phyloP scores from a whole-genome alignment of 2,888 invertebrate genomes.

The Macrosiphum euphorbiae region DNA sequence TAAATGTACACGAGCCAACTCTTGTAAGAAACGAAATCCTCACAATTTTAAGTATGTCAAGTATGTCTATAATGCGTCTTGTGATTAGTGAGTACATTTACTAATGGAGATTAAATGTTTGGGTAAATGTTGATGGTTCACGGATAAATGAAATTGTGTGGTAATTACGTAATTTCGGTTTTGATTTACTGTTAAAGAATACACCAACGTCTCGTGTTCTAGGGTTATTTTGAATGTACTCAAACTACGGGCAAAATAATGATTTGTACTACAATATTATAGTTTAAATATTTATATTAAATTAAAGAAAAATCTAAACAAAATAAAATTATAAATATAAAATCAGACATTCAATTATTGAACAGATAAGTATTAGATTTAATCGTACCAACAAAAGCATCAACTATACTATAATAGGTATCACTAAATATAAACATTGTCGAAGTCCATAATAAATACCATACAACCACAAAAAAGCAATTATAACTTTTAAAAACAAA shows the following conservation, averaged over 20 bases:
- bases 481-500: not conserved
- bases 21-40: not conserved
- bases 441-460: not conserved
- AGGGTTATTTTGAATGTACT: not conserved
- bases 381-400: not conserved
- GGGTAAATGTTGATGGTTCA: not conserved
- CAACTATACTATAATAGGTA: not conserved
- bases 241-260: not conserved
- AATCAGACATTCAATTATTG: not conserved
- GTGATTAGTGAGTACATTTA: not conserved
- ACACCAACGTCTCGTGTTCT: not conserved
- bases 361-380: not conserved
- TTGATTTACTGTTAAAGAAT: not conserved
- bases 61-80: not conserved
- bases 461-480: not conserved
- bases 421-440: not conserved
- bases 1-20: not conserved
- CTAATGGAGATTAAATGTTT: slow-evolving; percentile 5
- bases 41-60: not conserved
- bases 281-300: not conserved
- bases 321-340: not conserved
- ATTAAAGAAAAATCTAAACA: not conserved
- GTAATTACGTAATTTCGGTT: not conserved
- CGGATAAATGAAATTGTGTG: not conserved
- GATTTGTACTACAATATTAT: not conserved